Evolutionary conservation across 2,888 invertebrate genomes (phyloP).

Genomic region (Ophioninae sp.): DNA sequence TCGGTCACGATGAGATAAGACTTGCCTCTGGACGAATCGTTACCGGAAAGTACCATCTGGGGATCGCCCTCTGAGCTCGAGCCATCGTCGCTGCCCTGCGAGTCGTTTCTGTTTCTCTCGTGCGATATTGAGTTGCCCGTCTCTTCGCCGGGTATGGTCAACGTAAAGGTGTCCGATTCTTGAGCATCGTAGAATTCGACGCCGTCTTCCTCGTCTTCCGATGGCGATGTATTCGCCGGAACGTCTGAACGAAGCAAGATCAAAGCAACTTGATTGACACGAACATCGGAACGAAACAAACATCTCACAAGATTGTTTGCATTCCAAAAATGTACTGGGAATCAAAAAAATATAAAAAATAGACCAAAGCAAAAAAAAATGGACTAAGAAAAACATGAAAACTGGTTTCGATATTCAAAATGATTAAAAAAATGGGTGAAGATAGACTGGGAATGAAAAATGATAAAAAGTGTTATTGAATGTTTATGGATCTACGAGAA

Average conservation of each 20-base stretch:
- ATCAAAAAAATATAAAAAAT: neutral
- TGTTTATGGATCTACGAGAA: neutral
- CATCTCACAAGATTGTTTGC: neutral
- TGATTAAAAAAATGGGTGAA: neutral
- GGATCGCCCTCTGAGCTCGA: slow-evolving; percentile 80
- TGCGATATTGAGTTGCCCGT: slow-evolving; percentile 72
- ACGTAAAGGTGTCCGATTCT: slow-evolving; percentile 79
- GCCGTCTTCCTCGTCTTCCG: slow-evolving; percentile 84
- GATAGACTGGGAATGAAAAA: neutral
- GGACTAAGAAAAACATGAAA: neutral
- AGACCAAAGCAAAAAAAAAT: neutral
- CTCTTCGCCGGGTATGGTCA: slow-evolving; percentile 74
- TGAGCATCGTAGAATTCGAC: slow-evolving; percentile 85
- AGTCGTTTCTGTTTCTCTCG: slow-evolving; percentile 78
- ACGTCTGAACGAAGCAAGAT: slow-evolving; percentile 70
- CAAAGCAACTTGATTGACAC: neutral
- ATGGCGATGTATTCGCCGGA: slow-evolving; percentile 80
- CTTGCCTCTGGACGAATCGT: slow-evolving; percentile 67
- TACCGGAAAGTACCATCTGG: slow-evolving; percentile 71
- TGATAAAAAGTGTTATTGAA: neutral
- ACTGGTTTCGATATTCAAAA: neutral
- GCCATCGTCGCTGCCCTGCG: slow-evolving; percentile 80
- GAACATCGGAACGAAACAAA: neutral
- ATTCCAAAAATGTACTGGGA: neutral
- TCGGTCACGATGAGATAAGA: slow-evolving; percentile 68